A percentile compares a stretch with the other conserved stretches of the same genome.
phyloP scores from a whole-genome alignment of 2,797 vertebrate species.

The Hylomyscus alleni region DNA sequence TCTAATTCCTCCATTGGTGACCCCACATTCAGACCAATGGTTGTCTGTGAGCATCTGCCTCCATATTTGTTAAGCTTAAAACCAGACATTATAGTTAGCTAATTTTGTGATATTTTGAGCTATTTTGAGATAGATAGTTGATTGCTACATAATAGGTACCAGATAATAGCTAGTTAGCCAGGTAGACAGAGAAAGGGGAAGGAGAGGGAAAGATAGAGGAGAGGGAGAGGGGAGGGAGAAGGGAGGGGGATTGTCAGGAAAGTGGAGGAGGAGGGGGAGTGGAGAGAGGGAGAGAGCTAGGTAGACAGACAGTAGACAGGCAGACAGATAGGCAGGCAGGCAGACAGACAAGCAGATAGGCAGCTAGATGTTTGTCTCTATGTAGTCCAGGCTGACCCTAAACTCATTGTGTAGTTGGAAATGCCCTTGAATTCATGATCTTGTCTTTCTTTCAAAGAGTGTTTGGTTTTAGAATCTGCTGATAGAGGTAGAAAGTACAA shows the following conservation, averaged over 20 bases:
- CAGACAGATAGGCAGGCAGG: not conserved
- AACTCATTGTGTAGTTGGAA: not conserved
- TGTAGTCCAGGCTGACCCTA: not conserved
- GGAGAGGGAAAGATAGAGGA: no score
- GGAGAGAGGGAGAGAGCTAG: not conserved
- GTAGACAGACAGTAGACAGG: not conserved
- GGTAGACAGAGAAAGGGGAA: no score
- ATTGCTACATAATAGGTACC: not conserved
- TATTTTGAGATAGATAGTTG: not conserved
- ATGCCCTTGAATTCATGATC: not conserved
- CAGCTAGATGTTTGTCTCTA: not conserved
- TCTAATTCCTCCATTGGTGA: no score
- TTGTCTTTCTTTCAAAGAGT: not conserved
- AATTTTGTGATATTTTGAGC: no score
- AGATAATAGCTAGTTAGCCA: not conserved
- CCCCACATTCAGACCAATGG: no score
- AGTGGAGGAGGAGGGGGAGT: no score
- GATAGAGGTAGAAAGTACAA: not conserved
- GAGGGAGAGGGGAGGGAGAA: no score
- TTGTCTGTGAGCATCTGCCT: no score
- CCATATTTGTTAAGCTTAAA: no score
- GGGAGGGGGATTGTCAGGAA: no score
- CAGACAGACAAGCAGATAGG: not conserved
- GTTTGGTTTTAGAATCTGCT: constrained; percentile 25
- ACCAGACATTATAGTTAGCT: no score